These are phyloP conservation scores for Virgularia gustaviana DNA, from an alignment of 92 coral and sea anemone genomes.

Conservation along the genomic window DNA sequence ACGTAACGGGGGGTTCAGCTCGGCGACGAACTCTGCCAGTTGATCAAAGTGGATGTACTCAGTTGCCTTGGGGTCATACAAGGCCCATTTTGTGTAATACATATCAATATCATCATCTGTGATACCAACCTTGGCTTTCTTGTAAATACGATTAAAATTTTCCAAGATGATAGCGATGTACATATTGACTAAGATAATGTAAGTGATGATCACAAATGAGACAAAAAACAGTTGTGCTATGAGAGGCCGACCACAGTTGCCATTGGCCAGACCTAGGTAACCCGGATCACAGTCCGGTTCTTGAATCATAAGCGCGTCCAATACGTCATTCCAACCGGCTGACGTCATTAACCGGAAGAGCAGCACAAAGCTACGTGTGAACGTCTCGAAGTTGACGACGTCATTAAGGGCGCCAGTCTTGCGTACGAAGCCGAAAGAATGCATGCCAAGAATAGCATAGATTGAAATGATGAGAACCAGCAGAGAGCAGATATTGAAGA, in stretches of 20 bases:
- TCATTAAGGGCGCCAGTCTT: constrained; percentile 85
- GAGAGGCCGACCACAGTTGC: constrained; percentile 73
- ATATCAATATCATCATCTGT: constrained; percentile 86
- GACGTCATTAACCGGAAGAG: constrained; percentile 91
- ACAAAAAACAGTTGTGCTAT: constrained; percentile 62
- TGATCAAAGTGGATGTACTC: constrained; percentile 77
- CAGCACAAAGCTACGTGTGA: constrained; percentile 70
- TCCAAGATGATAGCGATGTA: constrained; percentile 89
- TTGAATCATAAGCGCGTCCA: constrained; percentile 78
- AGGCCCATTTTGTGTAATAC: constrained; percentile 82
- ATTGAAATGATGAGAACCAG: constrained; percentile 80
- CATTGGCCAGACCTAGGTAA: constrained; percentile 65
- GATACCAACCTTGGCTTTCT: constrained; percentile 92
- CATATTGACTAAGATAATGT: constrained; percentile 90
- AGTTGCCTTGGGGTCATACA: constrained; percentile 75
- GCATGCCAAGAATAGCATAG: constrained; percentile 92
- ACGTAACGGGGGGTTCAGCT: constrained; percentile 71
- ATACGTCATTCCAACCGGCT: constrained; percentile 93
- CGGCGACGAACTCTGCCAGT: constrained; percentile 78
- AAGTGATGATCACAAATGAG: constrained; percentile 69
- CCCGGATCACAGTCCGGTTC: constrained; percentile 82
- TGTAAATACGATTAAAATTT: constrained; percentile 83
- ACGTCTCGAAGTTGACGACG: constrained; percentile 90
- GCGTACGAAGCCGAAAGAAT: constrained; percentile 78
- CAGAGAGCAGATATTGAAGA: constrained; percentile 85